Base-by-base conservation (phyloP, 2,113 vertebrate genomes). In the Scophthalmus maximus region DNA sequence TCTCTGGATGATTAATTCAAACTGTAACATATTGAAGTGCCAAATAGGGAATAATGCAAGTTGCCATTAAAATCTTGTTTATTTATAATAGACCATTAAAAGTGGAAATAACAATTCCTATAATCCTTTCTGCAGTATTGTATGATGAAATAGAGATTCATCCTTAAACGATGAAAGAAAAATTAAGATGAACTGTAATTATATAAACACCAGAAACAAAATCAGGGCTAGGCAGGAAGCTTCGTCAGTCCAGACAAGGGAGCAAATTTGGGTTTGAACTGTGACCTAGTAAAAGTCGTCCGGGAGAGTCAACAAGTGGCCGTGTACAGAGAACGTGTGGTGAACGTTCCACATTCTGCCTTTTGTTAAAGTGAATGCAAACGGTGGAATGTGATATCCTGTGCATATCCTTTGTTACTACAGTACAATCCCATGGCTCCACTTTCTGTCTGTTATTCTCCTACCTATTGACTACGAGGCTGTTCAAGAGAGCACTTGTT, bases 361-460 rank as follows among this genome's bases (percentile, higher is more conserved):
- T 87, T 91, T 92, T 91, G 92, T 92, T 67, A 20, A 67, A 29
- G 25, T 87, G 86, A 91, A 89, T 88, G 83, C 82, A 85, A 83
- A 88, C 36, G 60, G 73, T 68, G 88, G 91, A 91, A 92, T 92
- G 91, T 89, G 89, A 92, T 90, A 91, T 85, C 83, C 87, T 85
- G 81, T 89, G 92, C 92, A 92, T 84, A 87, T 91, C 82, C 88
- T 92, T 93, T 93, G 91, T 93, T 89, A 68, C 86, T 67, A 79
- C 78, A 73, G 84, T 80, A 86, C 77, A 87, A 86, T 75, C 89
- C 78, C 81, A 71, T 65, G 76, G 84, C 85, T 87, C 86, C 70
- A 80, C 64, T 81, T 85, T 84, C 79, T 46, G 80, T 82, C 76
- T 63, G 84, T 79, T 87, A 85, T 61, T 79, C 73, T 51, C 76